Evolutionary conservation across 2,888 invertebrate genomes (phyloP), one percentile per base, ranked within the genome.

Genomic region (Uloborus plumipes): DNA sequence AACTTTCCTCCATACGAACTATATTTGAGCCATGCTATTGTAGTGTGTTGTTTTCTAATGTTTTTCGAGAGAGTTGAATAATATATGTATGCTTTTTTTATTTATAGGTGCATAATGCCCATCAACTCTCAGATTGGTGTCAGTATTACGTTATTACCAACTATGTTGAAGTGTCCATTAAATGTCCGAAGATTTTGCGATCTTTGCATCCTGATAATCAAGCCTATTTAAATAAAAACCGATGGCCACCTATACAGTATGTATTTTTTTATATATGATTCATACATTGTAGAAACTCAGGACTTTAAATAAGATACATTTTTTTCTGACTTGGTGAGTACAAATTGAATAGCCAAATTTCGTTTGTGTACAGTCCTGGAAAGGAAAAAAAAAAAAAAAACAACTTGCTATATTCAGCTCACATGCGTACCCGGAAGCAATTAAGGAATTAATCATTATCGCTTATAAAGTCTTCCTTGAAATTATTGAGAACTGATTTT

Each of bases 211-310:
- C 94, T 65, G 94, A 96, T 87, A 96, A 96, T 89, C 93, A 96
- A 87, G 95, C 95, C 85, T 95, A 95, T 89, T 91, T 98, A 85
- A 94, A 94, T 84, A 94, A 95, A 88, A 94, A 96, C 89, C 92
- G 97, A 86, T 97, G 96, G 96, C 97, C 97, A 72, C 97, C 97
- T 2, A 94, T 95, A 58, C 97, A 96, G 97, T 94, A 89, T 89
- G 89, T 87, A 18, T 14, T 51, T 70, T 15, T 53, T 39, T 7
- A 39, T 39, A 1, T 39, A 18, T 18, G 13, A 15, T 67, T 15
- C 14, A 26, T 39, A 15, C 15, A 11, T 62, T 62, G 6, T 2
- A 62, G n/a, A 62, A 62, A 7, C 9, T n/a, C 14, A 51, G 0
- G 0, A 53, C 39, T 18, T 51, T 47, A 66, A 49, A 49, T 50